Evolutionary conservation across 2,797 vertebrate genomes (phyloP).

Genomic region (Clarias laeviceps): DNA sequence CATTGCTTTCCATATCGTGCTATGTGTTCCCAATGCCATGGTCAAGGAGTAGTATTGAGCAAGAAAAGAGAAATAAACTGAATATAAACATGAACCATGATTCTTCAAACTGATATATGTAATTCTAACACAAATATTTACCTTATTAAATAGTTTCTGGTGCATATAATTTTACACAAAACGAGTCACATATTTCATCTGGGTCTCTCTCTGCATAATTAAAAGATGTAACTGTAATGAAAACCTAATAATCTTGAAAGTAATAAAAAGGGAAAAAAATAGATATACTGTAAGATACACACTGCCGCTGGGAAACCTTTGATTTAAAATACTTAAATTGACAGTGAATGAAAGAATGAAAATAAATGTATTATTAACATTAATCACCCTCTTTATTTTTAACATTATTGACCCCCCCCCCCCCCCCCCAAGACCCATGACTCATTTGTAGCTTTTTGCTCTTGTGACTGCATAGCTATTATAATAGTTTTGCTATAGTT

Average conservation of each 20-base stretch:
- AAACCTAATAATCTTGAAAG: neutral
- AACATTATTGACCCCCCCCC: neutral
- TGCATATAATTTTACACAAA: slow-evolving; percentile 6
- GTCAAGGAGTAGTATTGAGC: neutral
- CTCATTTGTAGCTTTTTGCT: neutral
- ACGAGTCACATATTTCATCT: neutral
- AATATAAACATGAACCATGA: neutral
- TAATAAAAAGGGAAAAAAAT: neutral
- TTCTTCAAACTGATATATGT: neutral
- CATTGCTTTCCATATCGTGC: slow-evolving; percentile 22
- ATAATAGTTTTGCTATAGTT: neutral
- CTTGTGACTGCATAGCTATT: neutral
- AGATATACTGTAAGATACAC: neutral
- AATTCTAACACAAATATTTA: neutral
- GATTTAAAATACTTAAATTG: neutral
- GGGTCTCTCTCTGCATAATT: neutral
- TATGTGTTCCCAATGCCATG: slow-evolving; percentile 20
- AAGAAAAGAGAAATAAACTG: slow-evolving; percentile 23
- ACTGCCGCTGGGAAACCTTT: neutral
- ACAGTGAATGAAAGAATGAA: neutral
- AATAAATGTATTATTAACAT: neutral
- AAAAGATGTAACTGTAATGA: neutral
- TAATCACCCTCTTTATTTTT: neutral
- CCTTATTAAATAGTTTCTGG: neutral
- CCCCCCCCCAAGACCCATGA: neutral